Base-by-base conservation (phyloP, 2,113 vertebrate species). In the Anthoscopus minutus region DNA sequence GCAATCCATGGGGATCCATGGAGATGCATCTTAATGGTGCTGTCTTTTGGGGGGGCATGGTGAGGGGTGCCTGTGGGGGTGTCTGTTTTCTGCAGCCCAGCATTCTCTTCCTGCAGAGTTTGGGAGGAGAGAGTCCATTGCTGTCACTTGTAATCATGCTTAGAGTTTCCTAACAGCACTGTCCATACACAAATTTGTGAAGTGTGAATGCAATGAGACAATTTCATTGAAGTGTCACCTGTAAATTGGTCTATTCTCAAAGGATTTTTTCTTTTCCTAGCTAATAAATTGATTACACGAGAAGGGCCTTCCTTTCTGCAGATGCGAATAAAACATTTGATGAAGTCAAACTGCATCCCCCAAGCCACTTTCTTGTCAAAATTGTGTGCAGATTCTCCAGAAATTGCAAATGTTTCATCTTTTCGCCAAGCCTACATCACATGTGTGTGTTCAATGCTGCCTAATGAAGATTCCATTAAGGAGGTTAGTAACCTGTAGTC, bases 231-330 rank as follows among this genome's bases (percentile, higher is more conserved):
- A 62, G 24, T 65, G 82, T 70, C 54, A 51, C 12, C 69, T 86
- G 56, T 92, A 66, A 90, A 50, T 51, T 38, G 61, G 30, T 93
- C 28, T 85, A 8, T 97, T 91, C 93, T 96, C 86, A 97, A 92
- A 96, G 78, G 44, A 87, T 57, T 96, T 96, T 93, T 92, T 93
- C 96, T 95, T 96, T 96, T 96, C 93, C 94, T 96, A 99, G 99
- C 99, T 67, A 98, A 98, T 96, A 98, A 98, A 42, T 98, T 98
- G 97, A 98, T 99, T 96, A 98, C 97, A 96, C 98, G 98, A 98
- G 99, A 99, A 98, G 99, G 99, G 20, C 98, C 99, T 92, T 98
- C 98, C 95, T 99, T 99, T 97, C 98, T 99, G 97, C 99, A 99
- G 95, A 99, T 99, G 98, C 96, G 99, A 65, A 98, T 99, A 95